A percentile compares a stretch with the other conserved stretches of the same genome.
Evolutionary conservation across 2,888 invertebrate genomes (phyloP).

Genomic region (Himalopsyche japonica): DNA sequence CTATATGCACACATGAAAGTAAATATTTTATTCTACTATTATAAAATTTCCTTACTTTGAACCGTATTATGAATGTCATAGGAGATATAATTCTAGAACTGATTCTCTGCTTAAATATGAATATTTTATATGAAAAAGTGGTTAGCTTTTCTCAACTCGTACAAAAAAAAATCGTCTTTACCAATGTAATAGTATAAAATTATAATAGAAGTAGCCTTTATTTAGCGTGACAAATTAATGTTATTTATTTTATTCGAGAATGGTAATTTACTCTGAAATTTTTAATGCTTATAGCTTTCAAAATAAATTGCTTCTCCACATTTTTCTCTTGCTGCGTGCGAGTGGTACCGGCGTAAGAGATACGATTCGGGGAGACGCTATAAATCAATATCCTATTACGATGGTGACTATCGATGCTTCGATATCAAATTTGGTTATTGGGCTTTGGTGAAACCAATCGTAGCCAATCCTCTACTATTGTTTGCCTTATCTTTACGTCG

Average conservation of each 20-base stretch:
- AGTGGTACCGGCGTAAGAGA: not conserved
- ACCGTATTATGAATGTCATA: too few relatives aligned
- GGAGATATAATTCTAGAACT: too few relatives aligned
- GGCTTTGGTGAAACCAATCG: constrained; percentile 31
- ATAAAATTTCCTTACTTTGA: too few relatives aligned
- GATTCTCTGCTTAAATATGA: too few relatives aligned
- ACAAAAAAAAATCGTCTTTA: too few relatives aligned
- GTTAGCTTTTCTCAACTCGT: too few relatives aligned
- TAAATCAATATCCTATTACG: constrained; percentile 41
- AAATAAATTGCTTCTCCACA: not conserved
- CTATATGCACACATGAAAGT: too few relatives aligned
- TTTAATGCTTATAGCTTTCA: not conserved
- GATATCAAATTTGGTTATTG: constrained; percentile 41
- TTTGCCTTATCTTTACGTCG: constrained; percentile 24
- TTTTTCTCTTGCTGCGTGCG: not conserved
- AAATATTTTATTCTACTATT: too few relatives aligned
- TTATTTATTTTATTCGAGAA: not conserved
- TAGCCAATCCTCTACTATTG: constrained; percentile 21
- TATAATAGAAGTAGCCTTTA: too few relatives aligned
- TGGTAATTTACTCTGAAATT: not conserved
- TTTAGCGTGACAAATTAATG: too few relatives aligned
- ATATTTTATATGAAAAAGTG: too few relatives aligned
- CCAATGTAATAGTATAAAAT: too few relatives aligned
- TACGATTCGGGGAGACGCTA: constrained; percentile 10
- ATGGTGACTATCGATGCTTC: constrained; percentile 37